Conservation (phyloP, 2,888 invertebrate species). For the Drosophila affinis region DNA sequence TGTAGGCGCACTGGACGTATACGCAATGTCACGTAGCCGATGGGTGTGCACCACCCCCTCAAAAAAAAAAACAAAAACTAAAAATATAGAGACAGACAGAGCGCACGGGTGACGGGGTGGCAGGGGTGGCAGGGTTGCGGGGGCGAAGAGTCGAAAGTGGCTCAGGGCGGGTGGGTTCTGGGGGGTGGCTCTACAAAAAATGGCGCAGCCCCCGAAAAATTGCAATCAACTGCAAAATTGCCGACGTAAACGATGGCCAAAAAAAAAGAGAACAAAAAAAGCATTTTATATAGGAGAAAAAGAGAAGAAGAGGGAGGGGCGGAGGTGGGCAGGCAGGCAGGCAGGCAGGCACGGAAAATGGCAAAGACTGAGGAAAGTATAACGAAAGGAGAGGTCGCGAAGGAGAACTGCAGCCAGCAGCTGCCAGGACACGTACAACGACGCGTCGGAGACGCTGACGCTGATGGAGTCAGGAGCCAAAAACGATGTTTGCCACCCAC, state of each 20-base stretch:
- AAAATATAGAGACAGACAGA: background rate
- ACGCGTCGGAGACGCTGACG: conserved; percentile 55
- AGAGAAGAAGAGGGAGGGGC: background rate
- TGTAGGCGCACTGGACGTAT: conserved; percentile 71
- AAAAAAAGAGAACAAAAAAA: conserved; percentile 33
- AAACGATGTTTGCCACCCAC: conserved; percentile 35
- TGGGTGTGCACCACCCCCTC: conserved; percentile 13
- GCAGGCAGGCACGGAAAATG: conserved; percentile 20
- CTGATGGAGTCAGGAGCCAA: conserved; percentile 54
- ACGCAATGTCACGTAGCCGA: conserved; percentile 68
- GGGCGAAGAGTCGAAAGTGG: background rate
- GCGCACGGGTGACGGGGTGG: no score
- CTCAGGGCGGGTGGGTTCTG: conserved; percentile 1
- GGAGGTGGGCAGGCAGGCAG: background rate
- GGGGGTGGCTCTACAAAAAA: conserved; percentile 40
- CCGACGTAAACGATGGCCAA: conserved; percentile 79
- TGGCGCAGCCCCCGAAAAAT: conserved; percentile 76
- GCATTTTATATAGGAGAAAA: conserved; percentile 25
- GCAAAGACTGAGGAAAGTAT: conserved; percentile 21
- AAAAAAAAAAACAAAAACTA: background rate
- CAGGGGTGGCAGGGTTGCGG: background rate
- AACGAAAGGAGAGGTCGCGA: conserved; percentile 7
- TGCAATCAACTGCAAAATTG: conserved; percentile 83
- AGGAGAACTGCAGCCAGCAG: conserved; percentile 70
- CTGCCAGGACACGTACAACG: conserved; percentile 76